These are phyloP conservation scores for Diogma glabrata DNA, from an alignment of 2,888 invertebrate genomes.

Conservation along the genomic window DNA sequence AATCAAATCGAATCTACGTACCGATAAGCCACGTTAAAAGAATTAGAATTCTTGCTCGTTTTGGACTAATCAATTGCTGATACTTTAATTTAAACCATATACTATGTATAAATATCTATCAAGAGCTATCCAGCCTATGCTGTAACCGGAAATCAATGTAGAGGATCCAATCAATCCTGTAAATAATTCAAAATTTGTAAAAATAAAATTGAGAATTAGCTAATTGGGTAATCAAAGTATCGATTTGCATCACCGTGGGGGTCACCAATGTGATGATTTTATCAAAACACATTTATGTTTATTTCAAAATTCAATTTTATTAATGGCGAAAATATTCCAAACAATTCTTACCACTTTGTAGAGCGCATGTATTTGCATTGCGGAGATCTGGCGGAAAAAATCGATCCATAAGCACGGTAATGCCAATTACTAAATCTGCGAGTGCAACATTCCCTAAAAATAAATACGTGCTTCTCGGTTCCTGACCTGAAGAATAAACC, in stretches of 20 bases:
- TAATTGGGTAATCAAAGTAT: too few relatives aligned
- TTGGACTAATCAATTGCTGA: slow-evolving; percentile 47
- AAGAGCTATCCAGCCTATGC: slow-evolving; percentile 49
- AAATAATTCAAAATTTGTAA: slow-evolving; percentile 1
- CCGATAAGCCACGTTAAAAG: slow-evolving; percentile 45
- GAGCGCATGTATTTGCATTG: slow-evolving; percentile 33
- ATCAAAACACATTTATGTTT: too few relatives aligned
- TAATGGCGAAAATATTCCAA: too few relatives aligned
- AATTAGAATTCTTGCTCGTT: slow-evolving; percentile 44
- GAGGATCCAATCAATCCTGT: slow-evolving; percentile 51
- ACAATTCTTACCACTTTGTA: slow-evolving; percentile 37
- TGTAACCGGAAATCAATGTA: slow-evolving; percentile 50
- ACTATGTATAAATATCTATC: slow-evolving; percentile 53
- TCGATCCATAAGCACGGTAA: slow-evolving; percentile 44
- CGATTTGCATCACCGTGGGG: too few relatives aligned
- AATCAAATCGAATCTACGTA: too few relatives aligned
- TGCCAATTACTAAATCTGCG: slow-evolving; percentile 50
- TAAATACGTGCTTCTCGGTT: slow-evolving; percentile 50
- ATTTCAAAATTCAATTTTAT: not conserved
- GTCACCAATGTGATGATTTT: not conserved
- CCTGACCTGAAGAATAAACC: slow-evolving; percentile 38
- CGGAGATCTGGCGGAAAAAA: slow-evolving; percentile 32
- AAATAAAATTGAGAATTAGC: too few relatives aligned
- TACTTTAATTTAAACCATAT: slow-evolving; percentile 52
- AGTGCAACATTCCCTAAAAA: slow-evolving; percentile 54